Base-by-base conservation (phyloP, 1,140 invertebrate genomes). In the Colletes latitarsis region DNA sequence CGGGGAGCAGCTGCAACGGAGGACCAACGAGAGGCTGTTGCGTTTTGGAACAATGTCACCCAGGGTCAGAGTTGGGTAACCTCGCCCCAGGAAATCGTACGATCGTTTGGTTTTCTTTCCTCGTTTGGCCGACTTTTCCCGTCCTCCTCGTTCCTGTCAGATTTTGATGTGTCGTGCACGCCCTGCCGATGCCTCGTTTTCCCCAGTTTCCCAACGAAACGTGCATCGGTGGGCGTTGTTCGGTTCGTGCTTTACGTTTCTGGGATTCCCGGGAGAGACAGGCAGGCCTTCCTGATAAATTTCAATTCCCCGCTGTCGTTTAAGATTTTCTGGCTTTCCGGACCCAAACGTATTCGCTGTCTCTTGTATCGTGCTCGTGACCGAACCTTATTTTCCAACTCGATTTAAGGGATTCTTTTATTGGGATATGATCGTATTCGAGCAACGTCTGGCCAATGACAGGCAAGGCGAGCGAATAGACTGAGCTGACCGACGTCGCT, bases 1-100 rank as follows among this genome's bases (percentile, higher is more conserved):
- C 77, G 60, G 46, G 75, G 46, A 80, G 74, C 84, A 85, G 84
- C 84, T 85, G 84, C 73, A 60, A 57, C 39, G 10, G 55, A 55
- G 69, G 41, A 41, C 41, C 78, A 60, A 77, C 63, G 76, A 80
- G 71, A 82, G 79, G 80, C 75, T 77, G 79, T 46, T 55, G 68
- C 83, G 58, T 80, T 85, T 82, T 77, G 83, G 85, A 85, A 82
- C 85, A 86, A 85, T 80, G 85, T 86, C 85, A 71, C 39, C 46
- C 53, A 15, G 57, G 53, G 69, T 63, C 82, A 67, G 75, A 74
- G 75, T 84, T 68, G 77, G 71, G 30, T 64, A 76, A 74, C 63
- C 76, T 62, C 79, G 70, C 74, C 74, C 84, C 73, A 85, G 84
- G 84, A 85, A 85, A 85, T 85, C 79, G 77, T 60, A 30, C 72